A percentile compares a stretch with the other conserved stretches of the same genome.
Evolutionary conservation across 2,797 vertebrate genomes (phyloP).

Genomic region (Syndactyla subalaris): DNA sequence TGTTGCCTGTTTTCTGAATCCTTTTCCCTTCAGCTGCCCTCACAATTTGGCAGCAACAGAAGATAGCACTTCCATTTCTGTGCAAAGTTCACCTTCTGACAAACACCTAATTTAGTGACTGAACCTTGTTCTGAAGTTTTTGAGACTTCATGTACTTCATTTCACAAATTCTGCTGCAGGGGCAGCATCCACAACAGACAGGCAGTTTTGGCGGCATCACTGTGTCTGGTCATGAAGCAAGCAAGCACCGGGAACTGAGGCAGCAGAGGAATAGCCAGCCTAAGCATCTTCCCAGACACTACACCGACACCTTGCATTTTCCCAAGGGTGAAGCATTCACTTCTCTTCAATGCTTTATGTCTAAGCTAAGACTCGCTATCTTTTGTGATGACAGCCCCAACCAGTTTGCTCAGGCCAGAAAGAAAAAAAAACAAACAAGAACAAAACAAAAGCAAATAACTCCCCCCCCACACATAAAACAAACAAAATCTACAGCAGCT

Average conservation of each 20-base stretch:
- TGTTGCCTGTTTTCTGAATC: not conserved
- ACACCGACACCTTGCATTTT: not conserved
- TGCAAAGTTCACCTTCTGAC: not conserved
- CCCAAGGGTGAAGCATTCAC: not conserved
- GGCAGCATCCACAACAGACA: not conserved
- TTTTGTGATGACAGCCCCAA: not conserved
- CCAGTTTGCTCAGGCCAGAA: not conserved
- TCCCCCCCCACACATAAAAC: not conserved
- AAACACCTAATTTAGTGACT: not conserved
- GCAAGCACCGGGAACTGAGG: rapidly evolving
- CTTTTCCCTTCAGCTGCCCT: not conserved
- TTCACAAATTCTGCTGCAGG: not conserved
- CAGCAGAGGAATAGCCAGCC: not conserved
- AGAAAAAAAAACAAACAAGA: not conserved
- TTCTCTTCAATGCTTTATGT: not conserved
- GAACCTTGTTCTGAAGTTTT: not conserved
- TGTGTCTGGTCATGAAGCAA: rapidly evolving
- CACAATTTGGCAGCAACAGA: not conserved
- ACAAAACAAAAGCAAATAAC: not conserved
- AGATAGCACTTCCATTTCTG: not conserved
- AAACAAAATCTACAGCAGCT: not conserved
- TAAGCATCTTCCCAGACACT: not conserved
- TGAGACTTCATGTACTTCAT: not conserved
- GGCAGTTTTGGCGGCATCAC: not conserved
- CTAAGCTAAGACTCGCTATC: not conserved